Evolutionary conservation across 2,888 invertebrate genomes (phyloP).

Genomic region (Chorisops tibialis): DNA sequence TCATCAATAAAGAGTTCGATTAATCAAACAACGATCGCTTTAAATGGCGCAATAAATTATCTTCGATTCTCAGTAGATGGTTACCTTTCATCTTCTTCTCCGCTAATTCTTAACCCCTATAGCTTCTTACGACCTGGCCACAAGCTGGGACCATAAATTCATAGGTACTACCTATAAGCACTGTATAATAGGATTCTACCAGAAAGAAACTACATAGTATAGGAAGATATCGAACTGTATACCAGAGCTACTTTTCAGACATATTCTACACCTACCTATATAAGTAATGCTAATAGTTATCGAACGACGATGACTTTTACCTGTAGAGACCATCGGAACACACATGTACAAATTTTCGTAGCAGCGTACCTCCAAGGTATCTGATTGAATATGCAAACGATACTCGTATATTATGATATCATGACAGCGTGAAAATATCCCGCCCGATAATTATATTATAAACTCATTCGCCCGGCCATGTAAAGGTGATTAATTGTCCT

Average conservation of each 20-base stretch:
- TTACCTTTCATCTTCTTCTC: conserved; percentile 26
- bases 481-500: conserved; percentile 33
- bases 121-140: conserved; percentile 28
- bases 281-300: background rate
- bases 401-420: conserved; percentile 34
- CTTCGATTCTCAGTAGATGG: conserved; percentile 21
- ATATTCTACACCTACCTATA: background rate
- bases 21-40: conserved; percentile 31
- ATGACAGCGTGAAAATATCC: conserved; percentile 36
- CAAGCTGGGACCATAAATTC: conserved; percentile 31
- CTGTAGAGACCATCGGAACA: conserved; percentile 2
- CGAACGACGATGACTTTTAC: too few species aligned
- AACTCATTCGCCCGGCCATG: conserved; percentile 32
- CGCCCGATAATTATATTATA: conserved; percentile 36
- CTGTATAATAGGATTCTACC: too few species aligned
- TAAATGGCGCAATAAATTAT: conserved; percentile 31
- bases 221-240: too few species aligned
- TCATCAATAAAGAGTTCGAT: conserved; percentile 30
- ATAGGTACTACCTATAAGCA: background rate
- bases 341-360: conserved; percentile 13
- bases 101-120: conserved; percentile 27
- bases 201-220: too few species aligned
- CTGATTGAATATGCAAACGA: conserved; percentile 36
- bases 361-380: conserved; percentile 10
- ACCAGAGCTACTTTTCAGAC: background rate